Conservation (phyloP, 2,113 vertebrate species). For the Piprites chloris region DNA sequence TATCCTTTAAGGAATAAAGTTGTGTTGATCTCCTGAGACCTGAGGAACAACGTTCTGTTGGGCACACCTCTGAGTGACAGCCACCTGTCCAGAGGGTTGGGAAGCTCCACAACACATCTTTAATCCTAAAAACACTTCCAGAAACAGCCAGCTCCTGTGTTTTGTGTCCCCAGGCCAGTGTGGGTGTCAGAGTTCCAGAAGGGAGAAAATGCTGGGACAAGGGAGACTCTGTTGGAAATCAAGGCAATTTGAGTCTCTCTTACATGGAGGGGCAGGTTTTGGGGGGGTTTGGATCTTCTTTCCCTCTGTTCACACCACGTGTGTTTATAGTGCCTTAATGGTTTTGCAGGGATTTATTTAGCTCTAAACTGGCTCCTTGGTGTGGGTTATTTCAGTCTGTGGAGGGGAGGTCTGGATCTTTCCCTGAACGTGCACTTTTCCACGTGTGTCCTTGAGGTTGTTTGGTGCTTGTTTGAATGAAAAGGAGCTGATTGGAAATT, state of each 20-base stretch:
- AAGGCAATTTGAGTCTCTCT: not conserved
- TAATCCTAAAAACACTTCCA: not conserved
- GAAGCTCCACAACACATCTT: not conserved
- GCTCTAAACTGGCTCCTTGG: not conserved
- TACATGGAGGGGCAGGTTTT: not conserved
- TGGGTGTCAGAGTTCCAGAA: not conserved
- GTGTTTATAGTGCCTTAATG: not conserved
- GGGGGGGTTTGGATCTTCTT: not conserved
- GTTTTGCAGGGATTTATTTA: not conserved
- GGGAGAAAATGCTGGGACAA: not conserved
- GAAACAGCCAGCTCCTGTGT: not conserved
- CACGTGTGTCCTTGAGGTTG: not conserved
- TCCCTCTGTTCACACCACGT: not conserved
- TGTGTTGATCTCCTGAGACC: not conserved
- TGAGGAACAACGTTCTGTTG: fast-evolving
- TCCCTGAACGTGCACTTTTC: not conserved
- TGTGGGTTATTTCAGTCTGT: not conserved
- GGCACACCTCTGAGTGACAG: not conserved
- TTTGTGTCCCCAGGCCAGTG: fast-evolving
- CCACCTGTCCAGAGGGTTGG: not conserved
- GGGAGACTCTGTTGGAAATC: not conserved
- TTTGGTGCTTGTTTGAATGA: not conserved
- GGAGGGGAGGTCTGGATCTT: not conserved
- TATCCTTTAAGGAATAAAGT: not conserved
- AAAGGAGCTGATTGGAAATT: not conserved